Percentiles rank a stretch among this genome's conserved stretches.
phyloP scores from a whole-genome alignment of 2,888 invertebrate genomes.

The Drosophila affinis region DNA sequence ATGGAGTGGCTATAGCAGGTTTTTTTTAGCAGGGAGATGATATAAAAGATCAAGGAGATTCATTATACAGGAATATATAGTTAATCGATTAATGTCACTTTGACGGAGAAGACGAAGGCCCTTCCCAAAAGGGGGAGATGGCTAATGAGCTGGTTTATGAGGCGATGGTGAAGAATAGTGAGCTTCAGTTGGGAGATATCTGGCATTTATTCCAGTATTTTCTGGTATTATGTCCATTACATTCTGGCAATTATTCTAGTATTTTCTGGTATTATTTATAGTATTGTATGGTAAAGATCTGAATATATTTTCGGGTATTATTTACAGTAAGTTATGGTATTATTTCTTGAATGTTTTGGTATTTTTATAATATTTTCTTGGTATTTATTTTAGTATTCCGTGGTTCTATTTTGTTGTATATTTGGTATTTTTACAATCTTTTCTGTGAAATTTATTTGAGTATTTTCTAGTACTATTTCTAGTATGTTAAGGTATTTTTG shows the following conservation, averaged over 20 bases:
- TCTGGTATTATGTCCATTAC: too few species aligned
- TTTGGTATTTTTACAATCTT: too few species aligned
- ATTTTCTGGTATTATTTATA: too few species aligned
- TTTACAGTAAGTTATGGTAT: too few species aligned
- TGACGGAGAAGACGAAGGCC: neutral
- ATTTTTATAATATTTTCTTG: too few species aligned
- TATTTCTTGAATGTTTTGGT: too few species aligned
- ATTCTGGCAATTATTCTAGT: neutral
- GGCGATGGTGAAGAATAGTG: neutral
- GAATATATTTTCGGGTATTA: too few species aligned
- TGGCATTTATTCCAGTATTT: neutral
- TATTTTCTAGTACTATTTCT: too few species aligned
- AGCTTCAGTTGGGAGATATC: neutral
- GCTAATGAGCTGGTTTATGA: neutral
- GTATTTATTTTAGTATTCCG: too few species aligned
- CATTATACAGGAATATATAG: neutral
- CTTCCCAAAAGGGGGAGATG: neutral
- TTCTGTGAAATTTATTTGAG: neutral
- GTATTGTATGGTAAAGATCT: too few species aligned
- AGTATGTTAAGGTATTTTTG: neutral
- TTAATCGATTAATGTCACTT: neutral
- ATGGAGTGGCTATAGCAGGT: constrained; percentile 4
- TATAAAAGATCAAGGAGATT: neutral
- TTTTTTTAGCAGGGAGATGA: neutral
- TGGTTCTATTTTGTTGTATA: too few species aligned